A percentile compares a stretch with the other conserved stretches of the same genome.
Evolutionary conservation across 2,888 invertebrate genomes (phyloP).

Genomic region (Morpho deidamia): DNA sequence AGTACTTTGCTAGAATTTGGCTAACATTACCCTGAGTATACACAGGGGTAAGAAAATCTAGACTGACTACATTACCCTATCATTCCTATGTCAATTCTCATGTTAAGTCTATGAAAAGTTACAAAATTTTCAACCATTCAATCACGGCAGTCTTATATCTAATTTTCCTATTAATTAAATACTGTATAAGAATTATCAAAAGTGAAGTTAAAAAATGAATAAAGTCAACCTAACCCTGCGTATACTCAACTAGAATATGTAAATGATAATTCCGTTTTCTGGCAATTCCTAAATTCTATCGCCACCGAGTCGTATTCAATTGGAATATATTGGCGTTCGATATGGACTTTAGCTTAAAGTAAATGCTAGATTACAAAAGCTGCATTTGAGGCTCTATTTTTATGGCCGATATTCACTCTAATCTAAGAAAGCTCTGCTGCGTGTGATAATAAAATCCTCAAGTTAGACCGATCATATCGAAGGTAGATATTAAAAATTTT

Average conservation of each 20-base stretch:
- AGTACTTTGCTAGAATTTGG: constrained; percentile 44
- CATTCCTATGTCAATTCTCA: constrained; percentile 11
- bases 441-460: constrained; percentile 7
- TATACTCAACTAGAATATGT: constrained; percentile 16
- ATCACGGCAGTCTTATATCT: constrained; percentile 14
- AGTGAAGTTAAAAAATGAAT: constrained; percentile 16
- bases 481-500: constrained; percentile 5
- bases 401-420: constrained; percentile 16
- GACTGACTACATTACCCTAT: constrained; percentile 2
- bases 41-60: constrained; percentile 6
- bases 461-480: constrained; percentile 15
- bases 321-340: constrained; percentile 26
- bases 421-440: constrained; percentile 21
- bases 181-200: constrained; percentile 28
- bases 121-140: constrained; percentile 8
- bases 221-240: constrained; percentile 12
- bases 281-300: constrained; percentile 28
- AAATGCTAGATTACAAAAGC: constrained; percentile 11
- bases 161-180: constrained; percentile 13
- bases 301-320: constrained; percentile 28
- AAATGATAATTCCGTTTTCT: constrained; percentile 17
- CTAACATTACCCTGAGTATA: constrained; percentile 33
- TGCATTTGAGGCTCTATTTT: constrained; percentile 12
- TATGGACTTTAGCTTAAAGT: constrained; percentile 20
- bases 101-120: constrained; percentile 18